Evolutionary conservation across 2,113 vertebrate genomes (phyloP).

Genomic region (Gopherus flavomarginatus): DNA sequence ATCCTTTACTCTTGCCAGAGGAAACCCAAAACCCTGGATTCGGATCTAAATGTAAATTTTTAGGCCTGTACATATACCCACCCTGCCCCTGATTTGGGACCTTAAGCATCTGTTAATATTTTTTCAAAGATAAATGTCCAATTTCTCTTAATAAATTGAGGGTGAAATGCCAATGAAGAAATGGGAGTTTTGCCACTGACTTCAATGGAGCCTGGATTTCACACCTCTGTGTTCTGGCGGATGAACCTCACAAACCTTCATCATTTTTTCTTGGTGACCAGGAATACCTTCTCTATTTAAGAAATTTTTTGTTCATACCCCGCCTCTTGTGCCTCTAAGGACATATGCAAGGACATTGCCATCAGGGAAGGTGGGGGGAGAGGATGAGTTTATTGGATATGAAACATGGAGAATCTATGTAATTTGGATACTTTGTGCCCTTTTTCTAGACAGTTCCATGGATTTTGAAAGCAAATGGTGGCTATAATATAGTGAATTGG

Average conservation of each 20-base stretch:
- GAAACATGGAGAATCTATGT: constrained; percentile 19
- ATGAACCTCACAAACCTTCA: not conserved
- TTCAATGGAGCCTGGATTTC: not conserved
- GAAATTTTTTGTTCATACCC: constrained; percentile 19
- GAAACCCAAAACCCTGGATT: not conserved
- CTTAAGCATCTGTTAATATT: constrained; percentile 30
- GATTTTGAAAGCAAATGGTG: constrained; percentile 73
- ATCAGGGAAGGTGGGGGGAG: not conserved
- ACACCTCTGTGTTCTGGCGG: not conserved
- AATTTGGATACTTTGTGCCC: constrained; percentile 40
- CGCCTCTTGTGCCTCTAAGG: constrained; percentile 43
- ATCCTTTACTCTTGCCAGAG: not conserved
- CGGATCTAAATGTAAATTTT: constrained; percentile 18
- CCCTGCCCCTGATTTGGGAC: not conserved
- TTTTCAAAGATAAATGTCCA: not conserved
- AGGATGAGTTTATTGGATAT: constrained; percentile 38
- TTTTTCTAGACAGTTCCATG: constrained; percentile 61
- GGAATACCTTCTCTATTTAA: not conserved
- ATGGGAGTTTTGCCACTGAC: not conserved
- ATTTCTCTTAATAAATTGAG: not conserved
- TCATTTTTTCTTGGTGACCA: not conserved
- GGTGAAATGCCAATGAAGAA: not conserved
- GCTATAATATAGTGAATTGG: constrained; percentile 67
- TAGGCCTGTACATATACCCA: constrained; percentile 20
- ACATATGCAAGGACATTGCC: constrained; percentile 47